Evolutionary conservation across 2,888 invertebrate genomes (phyloP).

Genomic region (Caenorhabditis sp.): DNA sequence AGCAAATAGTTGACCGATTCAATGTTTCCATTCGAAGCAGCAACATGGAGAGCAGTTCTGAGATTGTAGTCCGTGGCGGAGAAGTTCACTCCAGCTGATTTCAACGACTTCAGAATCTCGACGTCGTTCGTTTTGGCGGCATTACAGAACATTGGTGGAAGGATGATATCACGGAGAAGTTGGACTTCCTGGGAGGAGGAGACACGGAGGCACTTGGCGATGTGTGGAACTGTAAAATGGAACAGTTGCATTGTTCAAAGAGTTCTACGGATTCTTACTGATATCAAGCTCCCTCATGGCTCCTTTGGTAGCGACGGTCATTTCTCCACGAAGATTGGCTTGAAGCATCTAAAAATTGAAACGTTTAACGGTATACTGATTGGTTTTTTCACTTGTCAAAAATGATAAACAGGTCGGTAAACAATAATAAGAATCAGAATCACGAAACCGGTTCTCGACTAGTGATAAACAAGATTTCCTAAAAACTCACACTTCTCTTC

Average conservation of each 20-base stretch:
- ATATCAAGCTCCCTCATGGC: conserved; percentile 80
- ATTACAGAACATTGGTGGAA: conserved; percentile 88
- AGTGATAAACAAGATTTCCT: neutral
- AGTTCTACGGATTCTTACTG: conserved; percentile 71
- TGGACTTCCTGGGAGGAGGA: conserved; percentile 79
- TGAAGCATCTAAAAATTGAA: conserved; percentile 88
- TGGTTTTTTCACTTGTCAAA: neutral
- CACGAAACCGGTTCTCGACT: neutral
- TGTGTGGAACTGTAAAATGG: conserved; percentile 77
- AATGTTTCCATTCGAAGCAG: conserved; percentile 88
- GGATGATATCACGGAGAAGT: conserved; percentile 85
- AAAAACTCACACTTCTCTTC: conserved; percentile 79
- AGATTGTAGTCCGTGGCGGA: conserved; percentile 89
- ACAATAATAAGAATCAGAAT: neutral
- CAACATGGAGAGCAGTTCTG: conserved; percentile 90
- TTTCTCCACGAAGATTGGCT: conserved; percentile 89
- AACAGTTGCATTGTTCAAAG: neutral
- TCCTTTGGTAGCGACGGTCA: conserved; percentile 85
- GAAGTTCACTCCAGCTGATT: conserved; percentile 88
- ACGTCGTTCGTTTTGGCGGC: conserved; percentile 85
- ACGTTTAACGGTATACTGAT: neutral
- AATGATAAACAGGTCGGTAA: neutral
- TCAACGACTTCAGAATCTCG: conserved; percentile 79
- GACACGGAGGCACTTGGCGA: conserved; percentile 79
- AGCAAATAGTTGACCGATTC: conserved; percentile 89